Conservation (phyloP, 1,140 invertebrate genomes). For the Apis mellifera region Amel_HAv3.1 CM009933.2:6181501-6182000, state of each 20-base stretch:
- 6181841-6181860: background rate
- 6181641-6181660: conserved; percentile 83
- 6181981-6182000: background rate
- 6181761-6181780: background rate
- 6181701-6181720: conserved; percentile 3
- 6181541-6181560: conserved; percentile 81
- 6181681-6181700: conserved; percentile 48
- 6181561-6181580: conserved; percentile 85
- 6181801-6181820: background rate
- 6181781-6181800: conserved; percentile 11
- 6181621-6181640: conserved; percentile 82
- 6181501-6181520: conserved; percentile 75
- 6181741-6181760: background rate
- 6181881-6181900: background rate
- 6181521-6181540: conserved; percentile 81
- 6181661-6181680: conserved; percentile 83
- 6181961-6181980: conserved; percentile 5
- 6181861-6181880: background rate
- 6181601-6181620: conserved; percentile 86
- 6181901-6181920: background rate
- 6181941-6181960: background rate
- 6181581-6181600: conserved; percentile 84
- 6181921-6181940: background rate
- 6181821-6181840: background rate
- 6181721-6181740: conserved; percentile 24